Base-by-base conservation (phyloP, 2,113 vertebrate genomes). In the Platysteira castanea region DNA sequence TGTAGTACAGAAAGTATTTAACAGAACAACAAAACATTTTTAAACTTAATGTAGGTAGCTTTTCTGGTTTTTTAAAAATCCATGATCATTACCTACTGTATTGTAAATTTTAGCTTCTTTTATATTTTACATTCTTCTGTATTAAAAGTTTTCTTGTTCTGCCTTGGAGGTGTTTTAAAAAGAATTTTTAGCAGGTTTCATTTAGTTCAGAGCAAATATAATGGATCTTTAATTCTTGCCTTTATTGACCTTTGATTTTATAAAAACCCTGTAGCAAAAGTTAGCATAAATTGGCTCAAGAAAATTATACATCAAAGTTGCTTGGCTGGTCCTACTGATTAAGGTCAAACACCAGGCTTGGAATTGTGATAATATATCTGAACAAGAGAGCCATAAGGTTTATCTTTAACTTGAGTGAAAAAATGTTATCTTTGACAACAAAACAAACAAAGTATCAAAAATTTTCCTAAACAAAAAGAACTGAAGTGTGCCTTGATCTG, bases 371-470 rank as follows among this genome's bases (percentile, higher is more conserved):
- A 41, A 67, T 94, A 80, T 84, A 67, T 68, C 75, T 91, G 63
- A 94, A 73, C 27, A 80, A 95, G 84, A 95, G 84, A 70, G 41
- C 24, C 30, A 28, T 80, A 80, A 67, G 6, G 20, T 85, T 96
- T 96, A 85, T 92, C 39, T 94, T 90, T 90, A 88, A 88, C 75
- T 9, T 26, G 12, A 63, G 30, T 74, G 67, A 75, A 93, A 95
- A 87, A 92, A 64, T 60, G 50, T 91, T 94, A 59, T 86, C 75
- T 95, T 63, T 93, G 64, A 88, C 63, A 86, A n/a, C 44, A 94
- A 80, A 77, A 9, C 46, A 76, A 95, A 65, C 15, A 39, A 91
- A 59, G 13, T 73, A 79, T 57, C 85, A 61, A 85, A 63, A 42
- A 24, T 60, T 95, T 94, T 75, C 18, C 11, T 70, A 77, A 88